A percentile compares a stretch with the other conserved stretches of the same genome.
These are phyloP conservation scores for Gallinago paraguaiae DNA, from an alignment of 2,113 vertebrate genomes.

Conservation along the genomic window DNA sequence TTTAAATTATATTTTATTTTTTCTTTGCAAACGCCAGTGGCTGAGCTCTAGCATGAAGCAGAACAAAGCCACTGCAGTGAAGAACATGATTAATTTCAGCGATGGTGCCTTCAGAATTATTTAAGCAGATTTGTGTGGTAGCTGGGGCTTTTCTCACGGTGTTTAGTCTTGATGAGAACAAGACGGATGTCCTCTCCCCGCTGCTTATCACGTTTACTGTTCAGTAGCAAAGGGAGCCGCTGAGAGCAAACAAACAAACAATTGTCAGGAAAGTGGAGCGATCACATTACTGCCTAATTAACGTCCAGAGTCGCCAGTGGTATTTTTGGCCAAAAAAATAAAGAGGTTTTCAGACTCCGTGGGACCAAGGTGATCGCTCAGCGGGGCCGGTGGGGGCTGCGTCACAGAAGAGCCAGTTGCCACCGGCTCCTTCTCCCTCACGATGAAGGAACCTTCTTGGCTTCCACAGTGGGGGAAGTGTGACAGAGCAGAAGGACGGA, in stretches of 20 bases:
- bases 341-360: background rate
- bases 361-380: background rate
- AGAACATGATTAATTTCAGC: background rate
- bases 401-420: background rate
- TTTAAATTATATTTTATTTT: background rate
- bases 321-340: background rate
- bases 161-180: background rate
- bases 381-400: rapidly evolving
- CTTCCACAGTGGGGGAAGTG: background rate
- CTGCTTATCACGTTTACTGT: background rate
- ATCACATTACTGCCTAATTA: background rate
- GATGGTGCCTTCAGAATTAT: background rate
- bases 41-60: background rate
- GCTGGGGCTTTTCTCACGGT: background rate
- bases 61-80: background rate
- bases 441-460: background rate
- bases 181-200: background rate
- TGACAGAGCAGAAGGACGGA: background rate
- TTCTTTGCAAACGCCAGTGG: background rate
- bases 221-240: background rate
- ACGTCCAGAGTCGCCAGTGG: background rate
- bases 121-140: background rate
- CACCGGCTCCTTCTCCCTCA: background rate
- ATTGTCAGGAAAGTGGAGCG: background rate
- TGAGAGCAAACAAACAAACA: constrained; percentile 2